phyloP scores from a whole-genome alignment of 2,113 vertebrate genomes.

The Pterophyllum scalare region DNA sequence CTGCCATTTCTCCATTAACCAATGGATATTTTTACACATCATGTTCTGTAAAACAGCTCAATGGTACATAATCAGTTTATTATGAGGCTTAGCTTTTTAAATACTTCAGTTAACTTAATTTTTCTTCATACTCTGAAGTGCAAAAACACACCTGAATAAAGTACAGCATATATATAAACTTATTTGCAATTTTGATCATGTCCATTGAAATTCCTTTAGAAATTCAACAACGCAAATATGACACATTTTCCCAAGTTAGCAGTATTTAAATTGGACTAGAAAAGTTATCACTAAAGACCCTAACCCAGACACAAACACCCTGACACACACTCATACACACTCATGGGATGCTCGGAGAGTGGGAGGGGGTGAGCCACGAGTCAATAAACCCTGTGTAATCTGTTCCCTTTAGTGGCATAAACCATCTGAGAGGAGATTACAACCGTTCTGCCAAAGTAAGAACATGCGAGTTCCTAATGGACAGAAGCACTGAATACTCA shows the following conservation, averaged over 20 bases:
- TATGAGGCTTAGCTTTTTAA: neutral
- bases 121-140: neutral
- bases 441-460: constrained; percentile 70
- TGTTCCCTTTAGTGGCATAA: constrained; percentile 79
- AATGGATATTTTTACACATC: neutral
- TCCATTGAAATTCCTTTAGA: neutral
- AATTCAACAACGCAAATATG: neutral
- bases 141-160: neutral
- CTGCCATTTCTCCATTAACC: neutral
- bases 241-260: neutral
- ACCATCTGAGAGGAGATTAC: constrained; percentile 80
- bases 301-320: constrained; percentile 7
- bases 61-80: neutral
- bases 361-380: constrained; percentile 65
- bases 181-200: neutral
- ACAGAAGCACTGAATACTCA: constrained; percentile 61
- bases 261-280: neutral
- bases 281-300: constrained; percentile 2
- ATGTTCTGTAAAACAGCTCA: too few species aligned
- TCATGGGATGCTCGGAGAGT: constrained; percentile 49
- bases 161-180: neutral
- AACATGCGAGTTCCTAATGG: constrained; percentile 72
- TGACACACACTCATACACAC: constrained; percentile 30
- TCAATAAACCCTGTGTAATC: constrained; percentile 80
- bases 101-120: neutral